Conservation (phyloP, 2,888 invertebrate species). For the Tetragonula carbonaria region DNA sequence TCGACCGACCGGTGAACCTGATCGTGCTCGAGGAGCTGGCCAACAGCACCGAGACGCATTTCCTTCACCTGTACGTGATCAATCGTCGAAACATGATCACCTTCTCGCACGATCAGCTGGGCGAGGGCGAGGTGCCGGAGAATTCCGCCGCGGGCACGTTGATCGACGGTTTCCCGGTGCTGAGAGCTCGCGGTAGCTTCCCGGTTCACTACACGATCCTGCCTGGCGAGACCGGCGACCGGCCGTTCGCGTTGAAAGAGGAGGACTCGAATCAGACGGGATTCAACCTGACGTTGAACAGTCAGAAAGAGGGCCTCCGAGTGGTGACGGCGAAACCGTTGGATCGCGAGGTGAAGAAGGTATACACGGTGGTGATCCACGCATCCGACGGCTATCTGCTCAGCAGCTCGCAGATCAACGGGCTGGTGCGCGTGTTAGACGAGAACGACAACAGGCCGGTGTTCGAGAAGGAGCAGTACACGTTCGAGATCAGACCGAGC, state of each 20-base stretch:
- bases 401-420: constrained; percentile 92
- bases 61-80: constrained; percentile 92
- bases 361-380: constrained; percentile 91
- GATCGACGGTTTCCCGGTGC: constrained; percentile 89
- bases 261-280: constrained; percentile 86
- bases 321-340: constrained; percentile 91
- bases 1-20: constrained; percentile 92
- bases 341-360: constrained; percentile 90
- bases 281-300: constrained; percentile 76
- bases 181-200: constrained; percentile 89
- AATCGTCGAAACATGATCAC: constrained; percentile 93
- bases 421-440: constrained; percentile 90
- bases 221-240: constrained; percentile 87
- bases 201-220: constrained; percentile 92
- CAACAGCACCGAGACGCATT: constrained; percentile 92
- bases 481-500: constrained; percentile 87
- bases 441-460: constrained; percentile 97
- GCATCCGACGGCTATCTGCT: constrained; percentile 92
- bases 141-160: constrained; percentile 90
- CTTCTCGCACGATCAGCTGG: constrained; percentile 88
- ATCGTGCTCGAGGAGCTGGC: constrained; percentile 93
- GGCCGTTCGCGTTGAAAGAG: constrained; percentile 88
- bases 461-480: constrained; percentile 91
- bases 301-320: constrained; percentile 87
- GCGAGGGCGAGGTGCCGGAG: constrained; percentile 90